Base-by-base conservation (phyloP, 2,797 vertebrate species). In the Mus minutoides region DNA sequence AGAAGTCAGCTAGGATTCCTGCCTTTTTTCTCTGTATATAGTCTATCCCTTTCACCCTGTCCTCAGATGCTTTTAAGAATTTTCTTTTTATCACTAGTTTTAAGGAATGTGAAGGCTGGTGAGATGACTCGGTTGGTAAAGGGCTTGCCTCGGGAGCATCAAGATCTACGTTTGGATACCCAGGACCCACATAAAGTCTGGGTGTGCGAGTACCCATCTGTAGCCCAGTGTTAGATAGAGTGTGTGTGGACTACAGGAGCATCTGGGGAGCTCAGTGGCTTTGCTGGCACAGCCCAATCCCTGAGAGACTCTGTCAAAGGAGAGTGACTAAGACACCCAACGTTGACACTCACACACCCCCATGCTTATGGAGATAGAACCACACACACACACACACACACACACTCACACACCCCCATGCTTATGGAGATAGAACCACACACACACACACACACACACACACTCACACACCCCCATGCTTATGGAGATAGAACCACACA, bases 21-120 rank as follows among this genome's bases (percentile, higher is more conserved):
- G 78, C 46, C 43, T 95, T 75, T 90, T 64, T 90, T 56, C 24
- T 78, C 80, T 86, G 13, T n/a, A 26, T n/a, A 56, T 11, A 93
- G 92, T 62, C 13, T 83, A 6, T 83, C 43, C 52, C 16, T 92
- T 54, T 62, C 13, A n/a, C 56, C 67, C 76, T n/a, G n/a, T 11
- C n/a, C 14, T 73, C 54, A 11, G 78, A 16, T 46, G 49, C n/a
- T 95, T 91, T 54, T n/a, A 89, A 75, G 60, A 94, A 75, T 86
- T 86, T 88, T 91, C 80, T 75, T 56, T 88, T 91, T 90, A 58
- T 49, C 78, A 75, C 34, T 13, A 24, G 73, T 77, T 94, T 94
- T 83, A 73, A 93, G 75, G 91, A 86, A 83, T 73, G 80, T 24
- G 21, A 21, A 77, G 73, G 31, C 73, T 64, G 31, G 26, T 12